phyloP scores from a whole-genome alignment of 1,140 invertebrate genomes.

The Lasaia peninsularis region DNA sequence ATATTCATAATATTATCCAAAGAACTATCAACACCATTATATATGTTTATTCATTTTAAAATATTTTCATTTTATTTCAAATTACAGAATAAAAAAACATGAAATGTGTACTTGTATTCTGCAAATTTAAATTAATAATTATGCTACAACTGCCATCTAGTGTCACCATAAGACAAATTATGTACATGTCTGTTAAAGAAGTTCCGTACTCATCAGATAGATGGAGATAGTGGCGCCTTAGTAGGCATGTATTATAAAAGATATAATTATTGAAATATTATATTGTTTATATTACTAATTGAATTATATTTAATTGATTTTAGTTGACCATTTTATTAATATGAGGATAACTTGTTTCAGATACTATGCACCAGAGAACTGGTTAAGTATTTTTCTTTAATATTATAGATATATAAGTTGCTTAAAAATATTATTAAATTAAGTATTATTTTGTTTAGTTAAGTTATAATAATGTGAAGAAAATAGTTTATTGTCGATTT shows the following conservation, averaged over 20 bases:
- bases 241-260: no score
- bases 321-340: constrained; percentile 35
- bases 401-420: not conserved
- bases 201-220: constrained; percentile 23
- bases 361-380: constrained; percentile 72
- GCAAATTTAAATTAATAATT: not conserved
- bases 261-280: not conserved
- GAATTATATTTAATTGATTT: not conserved
- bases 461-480: no score
- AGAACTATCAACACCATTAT: no score
- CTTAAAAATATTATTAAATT: no score
- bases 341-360: constrained; percentile 62
- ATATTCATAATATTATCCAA: no score
- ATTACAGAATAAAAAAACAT: no score
- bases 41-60: no score
- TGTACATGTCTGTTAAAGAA: constrained; percentile 7
- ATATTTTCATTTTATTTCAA: no score
- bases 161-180: constrained; percentile 27
- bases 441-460: no score
- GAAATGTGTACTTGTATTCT: no score
- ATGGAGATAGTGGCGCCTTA: constrained; percentile 42
- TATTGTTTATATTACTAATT: not conserved
- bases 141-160: constrained; percentile 40
- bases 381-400: constrained; percentile 23
- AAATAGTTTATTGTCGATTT: no score